Conservation (phyloP, 2,797 vertebrate species). For the Buphagus erythrorhynchus region DNA sequence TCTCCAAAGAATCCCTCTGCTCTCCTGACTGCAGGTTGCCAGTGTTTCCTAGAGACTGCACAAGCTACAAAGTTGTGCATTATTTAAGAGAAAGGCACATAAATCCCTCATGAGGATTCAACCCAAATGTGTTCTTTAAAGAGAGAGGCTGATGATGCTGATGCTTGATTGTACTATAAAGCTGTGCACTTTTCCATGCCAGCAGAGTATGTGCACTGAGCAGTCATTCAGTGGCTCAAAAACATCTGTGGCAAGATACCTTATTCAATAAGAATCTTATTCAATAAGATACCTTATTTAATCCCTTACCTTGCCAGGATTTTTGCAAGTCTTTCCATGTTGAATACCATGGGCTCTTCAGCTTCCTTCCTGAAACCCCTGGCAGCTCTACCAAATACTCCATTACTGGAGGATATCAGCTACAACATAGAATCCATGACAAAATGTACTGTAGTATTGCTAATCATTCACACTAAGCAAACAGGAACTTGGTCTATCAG, state of each 20-base stretch:
- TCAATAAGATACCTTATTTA: neutral
- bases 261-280: too few species aligned
- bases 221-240: neutral
- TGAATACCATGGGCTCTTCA: neutral
- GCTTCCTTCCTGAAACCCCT: neutral
- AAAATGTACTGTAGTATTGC: neutral
- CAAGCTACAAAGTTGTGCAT: slow-evolving; percentile 14
- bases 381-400: neutral
- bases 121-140: neutral
- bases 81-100: slow-evolving; percentile 47
- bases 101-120: slow-evolving; percentile 32
- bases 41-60: slow-evolving; percentile 53
- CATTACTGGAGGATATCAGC: neutral
- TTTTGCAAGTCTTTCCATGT: neutral
- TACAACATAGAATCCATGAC: neutral
- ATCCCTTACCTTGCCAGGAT: neutral
- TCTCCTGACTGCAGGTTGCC: neutral
- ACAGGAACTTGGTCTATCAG: neutral
- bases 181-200: neutral
- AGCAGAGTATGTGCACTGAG: neutral
- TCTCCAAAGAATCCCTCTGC: neutral
- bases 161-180: neutral
- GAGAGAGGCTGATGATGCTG: neutral
- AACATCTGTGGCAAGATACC: neutral
- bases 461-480: neutral